A percentile compares a stretch with the other conserved stretches of the same genome.
phyloP scores from a whole-genome alignment of 1,140 invertebrate species.

The Trachymyrmex septentrionalis region DNA sequence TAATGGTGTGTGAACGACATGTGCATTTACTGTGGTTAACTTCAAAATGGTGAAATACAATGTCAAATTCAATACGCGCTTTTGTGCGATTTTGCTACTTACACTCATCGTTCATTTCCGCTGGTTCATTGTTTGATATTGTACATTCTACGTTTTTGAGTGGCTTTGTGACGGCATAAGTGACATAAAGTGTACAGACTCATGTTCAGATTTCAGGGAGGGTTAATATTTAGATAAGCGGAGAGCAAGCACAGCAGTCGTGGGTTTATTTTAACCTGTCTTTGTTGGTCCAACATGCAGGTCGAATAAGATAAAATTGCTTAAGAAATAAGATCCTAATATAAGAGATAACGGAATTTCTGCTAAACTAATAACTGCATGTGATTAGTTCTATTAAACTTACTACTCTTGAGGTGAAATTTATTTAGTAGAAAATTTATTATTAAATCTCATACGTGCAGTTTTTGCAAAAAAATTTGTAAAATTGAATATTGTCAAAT shows the following conservation, averaged over 20 bases:
- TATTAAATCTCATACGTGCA: no score
- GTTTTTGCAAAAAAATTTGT: no score
- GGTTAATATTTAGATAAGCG: slow-evolving; percentile 30
- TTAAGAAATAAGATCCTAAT: no score
- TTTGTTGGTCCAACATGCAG: no score
- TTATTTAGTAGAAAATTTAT: no score
- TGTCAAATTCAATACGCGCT: slow-evolving; percentile 22
- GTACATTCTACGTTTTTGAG: slow-evolving; percentile 29
- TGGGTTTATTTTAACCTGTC: slow-evolving; percentile 1
- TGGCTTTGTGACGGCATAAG: slow-evolving; percentile 12
- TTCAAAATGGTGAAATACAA: neutral
- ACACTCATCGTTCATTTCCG: neutral
- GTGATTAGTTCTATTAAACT: no score
- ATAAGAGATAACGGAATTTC: no score
- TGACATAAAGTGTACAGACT: slow-evolving; percentile 29
- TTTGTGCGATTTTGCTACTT: slow-evolving; percentile 12
- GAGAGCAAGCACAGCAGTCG: neutral
- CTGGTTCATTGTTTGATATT: slow-evolving; percentile 10
- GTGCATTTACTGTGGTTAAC: slow-evolving; percentile 10
- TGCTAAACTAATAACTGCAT: no score
- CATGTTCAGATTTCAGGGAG: slow-evolving; percentile 8
- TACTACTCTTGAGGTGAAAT: no score
- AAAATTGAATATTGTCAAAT: no score
- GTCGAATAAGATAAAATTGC: no score
- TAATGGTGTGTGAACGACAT: neutral